These are phyloP conservation scores for Eumeta japonica DNA, from an alignment of 1,140 invertebrate genomes.

Conservation along the genomic window DNA sequence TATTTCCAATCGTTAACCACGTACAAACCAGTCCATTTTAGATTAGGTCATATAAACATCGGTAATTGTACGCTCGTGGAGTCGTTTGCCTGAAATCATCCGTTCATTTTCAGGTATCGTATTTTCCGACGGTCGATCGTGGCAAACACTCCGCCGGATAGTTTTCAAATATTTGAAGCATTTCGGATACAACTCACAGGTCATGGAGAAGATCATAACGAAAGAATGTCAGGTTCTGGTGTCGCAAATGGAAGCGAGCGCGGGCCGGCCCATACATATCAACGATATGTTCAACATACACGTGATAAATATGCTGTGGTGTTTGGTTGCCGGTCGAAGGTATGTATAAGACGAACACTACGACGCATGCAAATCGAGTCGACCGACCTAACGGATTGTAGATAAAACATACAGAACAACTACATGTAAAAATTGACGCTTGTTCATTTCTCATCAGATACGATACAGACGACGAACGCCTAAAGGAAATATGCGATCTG, in stretches of 20 bases:
- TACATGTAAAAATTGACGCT: neutral
- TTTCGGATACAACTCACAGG: conserved; percentile 63
- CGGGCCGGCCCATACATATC: conserved; percentile 38
- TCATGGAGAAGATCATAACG: conserved; percentile 60
- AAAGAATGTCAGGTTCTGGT: conserved; percentile 61
- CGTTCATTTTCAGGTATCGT: conserved; percentile 62
- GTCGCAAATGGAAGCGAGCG: conserved; percentile 22
- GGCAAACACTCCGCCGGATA: conserved; percentile 63
- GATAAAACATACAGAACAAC: neutral
- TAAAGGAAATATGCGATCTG: conserved; percentile 53
- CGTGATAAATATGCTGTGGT: conserved; percentile 72
- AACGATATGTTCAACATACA: conserved; percentile 61
- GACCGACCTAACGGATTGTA: too few relatives aligned
- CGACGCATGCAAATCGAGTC: too few relatives aligned
- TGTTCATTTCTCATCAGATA: conserved; percentile 49
- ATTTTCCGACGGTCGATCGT: conserved; percentile 63
- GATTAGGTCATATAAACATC: too few relatives aligned
- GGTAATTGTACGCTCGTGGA: too few relatives aligned
- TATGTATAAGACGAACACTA: too few relatives aligned
- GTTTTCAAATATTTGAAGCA: conserved; percentile 60
- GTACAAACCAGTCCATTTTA: too few relatives aligned
- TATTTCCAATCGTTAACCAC: too few relatives aligned
- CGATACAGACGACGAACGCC: conserved; percentile 55
- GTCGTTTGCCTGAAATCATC: too few relatives aligned
- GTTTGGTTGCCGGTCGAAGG: conserved; percentile 66